Evolutionary conservation across 2,888 invertebrate species (phyloP).

Genomic region (Ariolimax columbianus): DNA sequence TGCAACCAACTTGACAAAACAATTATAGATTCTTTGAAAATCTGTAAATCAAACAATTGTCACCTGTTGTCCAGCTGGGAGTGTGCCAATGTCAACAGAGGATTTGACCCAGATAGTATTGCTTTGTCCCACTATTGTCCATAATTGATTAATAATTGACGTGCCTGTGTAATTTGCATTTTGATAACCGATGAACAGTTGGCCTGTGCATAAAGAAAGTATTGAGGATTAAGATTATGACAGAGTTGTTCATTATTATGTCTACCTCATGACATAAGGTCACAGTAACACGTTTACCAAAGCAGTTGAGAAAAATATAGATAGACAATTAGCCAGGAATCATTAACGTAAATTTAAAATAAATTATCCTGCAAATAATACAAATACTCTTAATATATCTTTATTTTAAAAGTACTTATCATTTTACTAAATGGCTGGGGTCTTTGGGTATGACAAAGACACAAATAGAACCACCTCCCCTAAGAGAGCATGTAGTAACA

Average conservation of each 20-base stretch:
- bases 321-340: background rate
- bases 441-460: no score
- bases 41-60: background rate
- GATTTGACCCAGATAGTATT: slow-evolving; percentile 64
- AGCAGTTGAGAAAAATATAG: background rate
- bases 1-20: background rate
- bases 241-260: background rate
- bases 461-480: no score
- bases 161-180: slow-evolving; percentile 48
- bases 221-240: background rate
- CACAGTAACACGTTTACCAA: background rate
- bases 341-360: background rate
- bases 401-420: background rate
- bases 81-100: slow-evolving; percentile 68
- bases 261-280: background rate
- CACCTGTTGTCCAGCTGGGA: slow-evolving; percentile 49
- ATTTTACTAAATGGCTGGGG: background rate
- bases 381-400: background rate
- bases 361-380: background rate
- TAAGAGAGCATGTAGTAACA: no score
- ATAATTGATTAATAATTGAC: slow-evolving; percentile 15
- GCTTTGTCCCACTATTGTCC: background rate
- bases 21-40: background rate
- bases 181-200: slow-evolving; percentile 47
- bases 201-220: slow-evolving; percentile 38